Evolutionary conservation across 2,888 invertebrate species (phyloP), one percentile per base, ranked within the genome.

Genomic region (Himalopsyche japonica): DNA sequence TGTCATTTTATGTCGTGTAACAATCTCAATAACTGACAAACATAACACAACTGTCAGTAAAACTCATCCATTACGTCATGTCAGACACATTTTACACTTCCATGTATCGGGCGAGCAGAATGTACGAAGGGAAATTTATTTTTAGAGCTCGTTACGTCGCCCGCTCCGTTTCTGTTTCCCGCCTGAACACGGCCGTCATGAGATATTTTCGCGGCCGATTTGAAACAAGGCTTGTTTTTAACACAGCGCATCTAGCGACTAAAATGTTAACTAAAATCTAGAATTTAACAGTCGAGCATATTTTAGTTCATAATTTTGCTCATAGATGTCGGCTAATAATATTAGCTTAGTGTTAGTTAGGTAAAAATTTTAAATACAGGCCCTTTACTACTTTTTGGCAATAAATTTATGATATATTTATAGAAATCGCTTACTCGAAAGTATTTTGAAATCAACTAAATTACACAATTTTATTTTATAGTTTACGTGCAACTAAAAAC

Each of bases 51-150:
- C 85, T 87, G 87, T 86, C 87, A 87, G 79, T 86, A 83, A 85
- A 83, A 85, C 89, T 89, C 89, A 90, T 92, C 92, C 88, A 88
- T 90, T 92, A 91, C 92, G 92, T 92, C 92, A 92, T 91, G 89
- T 90, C 89, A 90, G 90, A 90, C 91, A 90, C 89, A 89, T 89
- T 88, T 87, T 87, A 88, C 89, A 89, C 89, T 89, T 89, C 89
- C 88, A 88, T 88, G 89, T 91, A 92, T 91, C 89, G 92, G 92
- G 92, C 88, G 87, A 89, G 12, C 90, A 92, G 88, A 89, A 89
- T 48, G 70, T 37, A 49, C 81, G 88, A 88, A 79, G 82, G 85
- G 64, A 34, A 80, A 49, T 15, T 70, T 43, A 37, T 77, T 77
- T 37, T 77, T 37, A 79, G 47, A 47, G 30, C 37, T 18, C 43